Evolutionary conservation across 2,113 vertebrate genomes (phyloP).

Genomic region (Rhabdornis inornatus): DNA sequence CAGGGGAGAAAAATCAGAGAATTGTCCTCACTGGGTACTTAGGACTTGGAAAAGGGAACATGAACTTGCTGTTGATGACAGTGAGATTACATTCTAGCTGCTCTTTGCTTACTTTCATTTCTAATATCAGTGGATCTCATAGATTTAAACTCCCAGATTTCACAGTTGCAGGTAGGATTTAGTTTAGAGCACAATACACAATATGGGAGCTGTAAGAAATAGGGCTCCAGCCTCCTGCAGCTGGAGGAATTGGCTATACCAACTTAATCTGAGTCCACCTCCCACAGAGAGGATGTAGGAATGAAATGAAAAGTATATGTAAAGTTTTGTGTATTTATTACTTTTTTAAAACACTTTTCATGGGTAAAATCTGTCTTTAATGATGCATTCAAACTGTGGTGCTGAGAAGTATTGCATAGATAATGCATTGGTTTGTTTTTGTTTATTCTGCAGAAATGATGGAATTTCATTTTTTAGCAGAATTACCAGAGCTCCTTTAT

Average conservation of each 20-base stretch:
- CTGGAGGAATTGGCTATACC: constrained; percentile 28
- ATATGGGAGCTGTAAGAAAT: neutral
- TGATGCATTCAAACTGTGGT: constrained; percentile 51
- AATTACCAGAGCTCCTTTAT: constrained; percentile 64
- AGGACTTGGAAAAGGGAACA: neutral
- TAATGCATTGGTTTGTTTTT: constrained; percentile 79
- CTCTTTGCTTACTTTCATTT: neutral
- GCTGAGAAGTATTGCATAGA: constrained; percentile 68
- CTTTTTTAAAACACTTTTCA: constrained; percentile 57
- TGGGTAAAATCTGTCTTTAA: constrained; percentile 74
- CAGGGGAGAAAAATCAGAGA: neutral
- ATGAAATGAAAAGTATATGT: constrained; percentile 50
- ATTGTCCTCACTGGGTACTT: neutral
- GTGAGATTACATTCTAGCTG: neutral
- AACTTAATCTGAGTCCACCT: constrained; percentile 15
- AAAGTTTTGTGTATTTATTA: constrained; percentile 54
- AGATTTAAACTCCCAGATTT: neutral
- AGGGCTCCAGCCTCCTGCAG: constrained; percentile 4
- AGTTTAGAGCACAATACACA: neutral
- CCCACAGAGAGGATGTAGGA: constrained; percentile 53
- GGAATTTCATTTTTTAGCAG: constrained; percentile 72
- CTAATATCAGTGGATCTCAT: neutral
- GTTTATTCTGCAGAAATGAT: constrained; percentile 80
- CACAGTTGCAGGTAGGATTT: neutral
- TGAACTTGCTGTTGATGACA: neutral